These are phyloP conservation scores for Microcebus ravelobensis DNA, from an alignment of 2,113 vertebrate genomes.

Conservation along the genomic window DNA sequence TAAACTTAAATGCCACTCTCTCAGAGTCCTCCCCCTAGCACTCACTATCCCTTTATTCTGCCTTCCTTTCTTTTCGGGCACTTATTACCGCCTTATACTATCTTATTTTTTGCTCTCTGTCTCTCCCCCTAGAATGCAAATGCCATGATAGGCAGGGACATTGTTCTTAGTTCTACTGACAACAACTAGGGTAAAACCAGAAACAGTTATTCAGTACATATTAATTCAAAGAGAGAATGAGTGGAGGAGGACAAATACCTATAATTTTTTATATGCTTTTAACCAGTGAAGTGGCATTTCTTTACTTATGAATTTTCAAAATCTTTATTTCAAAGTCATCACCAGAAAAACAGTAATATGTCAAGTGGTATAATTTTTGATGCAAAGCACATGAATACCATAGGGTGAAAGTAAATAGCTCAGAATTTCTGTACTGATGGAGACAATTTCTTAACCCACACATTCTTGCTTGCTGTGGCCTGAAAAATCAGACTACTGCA, in stretches of 20 bases:
- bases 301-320: conserved; percentile 1
- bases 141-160: not conserved
- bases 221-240: not conserved
- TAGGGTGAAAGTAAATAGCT: not conserved
- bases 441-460: not conserved
- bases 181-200: not conserved
- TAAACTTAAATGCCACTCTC: not conserved
- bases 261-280: not conserved
- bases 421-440: not conserved
- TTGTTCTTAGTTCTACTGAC: not conserved
- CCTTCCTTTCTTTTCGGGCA: not conserved
- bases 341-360: not conserved
- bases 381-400: not conserved
- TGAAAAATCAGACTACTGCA: not conserved
- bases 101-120: not conserved
- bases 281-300: not conserved
- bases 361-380: not conserved
- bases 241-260: not conserved
- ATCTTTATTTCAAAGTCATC: not conserved
- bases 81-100: not conserved
- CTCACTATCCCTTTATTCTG: not conserved
- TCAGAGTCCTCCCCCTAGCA: not conserved
- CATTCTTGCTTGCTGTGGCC: not conserved
- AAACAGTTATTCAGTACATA: not conserved
- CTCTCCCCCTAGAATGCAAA: not conserved